A percentile compares a stretch with the other conserved stretches of the same genome.
These are phyloP conservation scores for Anorthoa munda DNA, from an alignment of 2,888 invertebrate species.

Conservation along the genomic window DNA sequence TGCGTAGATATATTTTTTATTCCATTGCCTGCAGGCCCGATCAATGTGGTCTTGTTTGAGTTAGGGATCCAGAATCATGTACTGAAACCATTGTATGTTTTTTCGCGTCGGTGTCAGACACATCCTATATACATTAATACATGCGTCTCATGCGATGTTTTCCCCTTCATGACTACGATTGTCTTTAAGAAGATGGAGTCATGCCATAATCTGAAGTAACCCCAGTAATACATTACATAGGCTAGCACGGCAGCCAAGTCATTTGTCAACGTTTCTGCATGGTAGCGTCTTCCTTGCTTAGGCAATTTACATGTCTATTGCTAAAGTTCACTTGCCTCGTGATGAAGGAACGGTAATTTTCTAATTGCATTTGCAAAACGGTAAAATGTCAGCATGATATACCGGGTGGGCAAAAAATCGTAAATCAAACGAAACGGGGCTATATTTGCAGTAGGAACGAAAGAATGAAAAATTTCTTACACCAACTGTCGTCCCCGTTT, in stretches of 20 bases:
- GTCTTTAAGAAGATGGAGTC: conserved; percentile 13
- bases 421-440: no score
- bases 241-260: background rate
- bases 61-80: no score
- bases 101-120: no score
- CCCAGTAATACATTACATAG: conserved; percentile 2
- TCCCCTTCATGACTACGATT: conserved; percentile 10
- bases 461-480: no score
- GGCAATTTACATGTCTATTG: conserved; percentile 23
- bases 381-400: background rate
- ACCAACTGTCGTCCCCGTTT: no score
- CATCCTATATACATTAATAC: background rate
- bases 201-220: conserved; percentile 18
- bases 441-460: no score
- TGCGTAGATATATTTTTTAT: no score
- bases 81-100: no score
- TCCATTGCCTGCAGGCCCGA: no score
- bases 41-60: no score
- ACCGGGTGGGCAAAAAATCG: no score
- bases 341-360: conserved; percentile 5
- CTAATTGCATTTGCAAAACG: conserved; percentile 16
- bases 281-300: conserved; percentile 32
- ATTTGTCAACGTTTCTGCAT: conserved; percentile 32
- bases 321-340: conserved; percentile 39
- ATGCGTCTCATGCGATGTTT: background rate